Base-by-base conservation (phyloP, 2,113 vertebrate species). In the Melanerpes aurifrons region DNA sequence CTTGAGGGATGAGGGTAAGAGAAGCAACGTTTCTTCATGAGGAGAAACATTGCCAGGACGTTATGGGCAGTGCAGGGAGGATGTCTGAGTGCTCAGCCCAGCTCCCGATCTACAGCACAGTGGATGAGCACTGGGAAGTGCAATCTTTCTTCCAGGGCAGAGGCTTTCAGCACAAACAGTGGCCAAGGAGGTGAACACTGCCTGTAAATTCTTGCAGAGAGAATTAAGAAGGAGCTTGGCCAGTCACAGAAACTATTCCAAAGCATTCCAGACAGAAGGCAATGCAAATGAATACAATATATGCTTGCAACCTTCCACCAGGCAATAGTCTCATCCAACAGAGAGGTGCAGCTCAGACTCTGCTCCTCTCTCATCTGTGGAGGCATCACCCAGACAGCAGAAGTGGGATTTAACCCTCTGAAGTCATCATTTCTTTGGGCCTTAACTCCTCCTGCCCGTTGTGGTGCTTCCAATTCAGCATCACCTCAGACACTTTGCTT, bases 181-280 rank as follows among this genome's bases (percentile, higher is more conserved):
- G 68, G 85, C 25, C 0, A 0, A 74, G 82, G 82, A 64, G 75
- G 74, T 40, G 82, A 86, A 58, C 57, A 28, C 10, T 69, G 82
- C 48, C 85, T 66, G 87, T 86, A 94, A 94, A 96, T 95, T 80
- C 72, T 56, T 68, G 28, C 53, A 78, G 18, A 54, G 48, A 75
- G 69, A 69, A 73, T 78, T 78, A 72, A 86, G 73, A 88, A 91
- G 14, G 82, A 75, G 54, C n/a, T 88, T 69, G 58, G 32, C 26
- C 91, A 58, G 85, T 69, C 80, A 72, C 53, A 81, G 70, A 85
- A 92, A 66, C 9, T 63, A 87, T 90, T 94, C 93, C 75, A 89
- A 87, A 56, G 87, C 1, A 1, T 54, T 93, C 86, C 75, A 58
- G 87, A 74, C 32, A 71, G 87, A 89, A 75, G 54, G 22, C 62